phyloP scores from a whole-genome alignment of 2,113 vertebrate genomes.

The Panthera leo region DNA sequence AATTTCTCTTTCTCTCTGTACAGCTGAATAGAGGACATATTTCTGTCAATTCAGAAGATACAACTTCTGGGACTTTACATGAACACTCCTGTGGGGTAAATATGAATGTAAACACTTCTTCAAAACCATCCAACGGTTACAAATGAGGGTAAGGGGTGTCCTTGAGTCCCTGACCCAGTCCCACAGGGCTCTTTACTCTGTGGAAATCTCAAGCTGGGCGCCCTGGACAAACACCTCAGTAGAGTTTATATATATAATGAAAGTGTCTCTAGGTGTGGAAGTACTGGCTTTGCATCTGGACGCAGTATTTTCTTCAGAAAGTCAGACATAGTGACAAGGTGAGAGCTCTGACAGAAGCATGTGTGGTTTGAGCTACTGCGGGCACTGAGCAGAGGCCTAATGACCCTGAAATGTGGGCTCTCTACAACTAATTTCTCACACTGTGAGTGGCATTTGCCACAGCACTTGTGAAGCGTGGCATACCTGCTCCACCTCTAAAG shows the following conservation, averaged over 20 bases:
- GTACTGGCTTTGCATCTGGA: background rate
- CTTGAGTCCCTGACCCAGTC: background rate
- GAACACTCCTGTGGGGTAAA: background rate
- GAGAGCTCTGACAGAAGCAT: background rate
- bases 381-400: slow-evolving; percentile 17
- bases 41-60: background rate
- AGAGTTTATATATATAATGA: background rate
- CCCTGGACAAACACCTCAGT: background rate
- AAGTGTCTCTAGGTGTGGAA: background rate
- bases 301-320: background rate
- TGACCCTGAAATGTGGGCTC: slow-evolving; percentile 62
- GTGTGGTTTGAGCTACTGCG: slow-evolving; percentile 63
- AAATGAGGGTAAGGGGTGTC: background rate
- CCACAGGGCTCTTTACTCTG: background rate
- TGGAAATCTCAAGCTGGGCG: background rate
- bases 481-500: background rate
- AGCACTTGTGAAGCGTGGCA: background rate
- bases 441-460: background rate
- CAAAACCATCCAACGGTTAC: background rate
- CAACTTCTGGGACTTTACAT: accelerated
- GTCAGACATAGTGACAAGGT: background rate
- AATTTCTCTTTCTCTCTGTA: background rate
- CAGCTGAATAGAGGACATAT: background rate
- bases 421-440: background rate
- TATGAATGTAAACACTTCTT: background rate